Percentiles rank a stretch among this genome's conserved stretches.
Conservation (phyloP, 1,140 invertebrate genomes). For the Trichonephila clavipes region DNA sequence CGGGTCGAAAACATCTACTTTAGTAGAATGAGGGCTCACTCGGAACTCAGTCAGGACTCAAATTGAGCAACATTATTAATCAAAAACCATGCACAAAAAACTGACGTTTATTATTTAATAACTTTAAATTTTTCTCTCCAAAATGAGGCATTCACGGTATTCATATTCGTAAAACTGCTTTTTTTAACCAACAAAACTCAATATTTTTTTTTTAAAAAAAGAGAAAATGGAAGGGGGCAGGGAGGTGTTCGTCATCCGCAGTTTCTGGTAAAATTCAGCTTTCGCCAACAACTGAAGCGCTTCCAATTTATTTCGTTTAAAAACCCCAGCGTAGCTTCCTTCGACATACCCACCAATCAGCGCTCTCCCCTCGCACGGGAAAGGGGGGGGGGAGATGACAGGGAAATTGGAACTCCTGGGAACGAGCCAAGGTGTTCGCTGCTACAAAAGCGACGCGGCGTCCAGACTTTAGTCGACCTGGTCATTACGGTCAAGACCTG, state of each 20-base stretch:
- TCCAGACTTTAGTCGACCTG: conserved; percentile 60
- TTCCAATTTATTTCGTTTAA: conserved; percentile 28
- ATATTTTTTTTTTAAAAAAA: no score
- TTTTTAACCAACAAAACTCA: not conserved
- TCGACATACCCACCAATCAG: conserved; percentile 35
- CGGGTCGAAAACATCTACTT: no score
- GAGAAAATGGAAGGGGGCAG: not conserved
- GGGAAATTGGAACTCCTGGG: conserved; percentile 76
- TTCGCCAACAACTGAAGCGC: not conserved
- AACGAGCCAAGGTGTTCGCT: conserved; percentile 65
- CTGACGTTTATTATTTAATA: no score
- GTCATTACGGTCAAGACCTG: conserved; percentile 72
- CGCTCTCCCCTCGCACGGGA: not conserved
- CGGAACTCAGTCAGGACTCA: no score
- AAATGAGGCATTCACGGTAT: no score
- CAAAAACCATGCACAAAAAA: no score
- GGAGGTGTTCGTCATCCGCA: not conserved
- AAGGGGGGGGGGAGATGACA: conserved; percentile 40
- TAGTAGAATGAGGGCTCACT: no score
- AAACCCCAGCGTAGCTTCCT: not conserved
- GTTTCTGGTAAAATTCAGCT: not conserved
- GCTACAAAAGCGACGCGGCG: not conserved
- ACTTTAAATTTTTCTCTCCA: no score
- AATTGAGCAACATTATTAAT: no score
- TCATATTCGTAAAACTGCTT: not conserved